Evolutionary conservation across 2,888 invertebrate genomes (phyloP), one percentile per base, ranked within the genome.

Genomic region (Hybos culiciformis): DNA sequence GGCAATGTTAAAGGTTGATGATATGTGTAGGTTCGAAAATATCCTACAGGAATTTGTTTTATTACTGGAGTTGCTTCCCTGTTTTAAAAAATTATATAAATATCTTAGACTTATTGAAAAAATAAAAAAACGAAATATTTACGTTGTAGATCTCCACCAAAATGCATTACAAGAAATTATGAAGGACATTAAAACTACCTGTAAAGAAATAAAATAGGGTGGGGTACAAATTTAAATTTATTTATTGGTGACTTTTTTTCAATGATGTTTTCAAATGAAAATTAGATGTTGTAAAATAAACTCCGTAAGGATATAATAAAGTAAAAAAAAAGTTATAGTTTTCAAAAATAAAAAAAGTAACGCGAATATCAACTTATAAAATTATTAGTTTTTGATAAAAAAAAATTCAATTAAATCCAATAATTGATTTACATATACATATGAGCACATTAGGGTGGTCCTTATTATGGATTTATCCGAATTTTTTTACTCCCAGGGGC

Each of bases 1-100:
- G 45, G 46, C 40, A 45, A 48, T n/a, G 45, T 29, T 14, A 49
- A 33, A n/a, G 51, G 51, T 24, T 51, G 51, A 36, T 36, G 36
- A 39, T 51, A 51, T 17, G 51, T 51, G 21, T 48, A 51, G 8
- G 51, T 46, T 36, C 51, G 45, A 42, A 51, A 51, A 42, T 51
- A 51, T 41, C 50, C 48, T 12, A 51, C 41, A 4, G 51, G 51
- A 15, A 51, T 40, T 41, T 49, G 51, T 40, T 48, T 48, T n/a
- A 49, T 15, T 4, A 40, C n/a, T 23, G 45, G 49, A 18, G 48
- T 32, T 36, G 42, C n/a, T 41, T 49, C 48, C 18, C 47, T 48
- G n/a, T 9, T 20, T 20, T 20, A n/a, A 12, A 11, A 12, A 20
- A 11, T n/a, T 4, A 8, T 11, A 6, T 8, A 14, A 33, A 5